Base-by-base conservation (phyloP, 2,797 vertebrate genomes). In the Neostethus bicornis region DNA sequence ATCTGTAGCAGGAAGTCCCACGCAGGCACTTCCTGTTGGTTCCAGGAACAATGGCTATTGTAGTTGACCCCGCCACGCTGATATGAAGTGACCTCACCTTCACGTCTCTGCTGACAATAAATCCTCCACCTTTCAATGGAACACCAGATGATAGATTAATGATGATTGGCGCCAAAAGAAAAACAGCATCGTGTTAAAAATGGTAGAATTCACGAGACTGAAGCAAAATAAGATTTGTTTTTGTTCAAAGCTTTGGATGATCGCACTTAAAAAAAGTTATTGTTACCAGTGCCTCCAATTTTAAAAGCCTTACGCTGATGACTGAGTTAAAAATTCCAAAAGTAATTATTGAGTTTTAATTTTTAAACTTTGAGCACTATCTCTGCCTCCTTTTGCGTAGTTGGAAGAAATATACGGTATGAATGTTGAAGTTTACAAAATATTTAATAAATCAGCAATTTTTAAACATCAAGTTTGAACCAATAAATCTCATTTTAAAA, bases 61-160 rank as follows among this genome's bases (percentile, higher is more conserved):
- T 94, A 72, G 41, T 62, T 32, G 46, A 34, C 32, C 10, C 35
- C 37, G 44, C 57, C 59, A 31, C 65, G 69, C 77, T 77, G 85
- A 89, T 88, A 89, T 1, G 85, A 67, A 53, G 79, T 92, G 90
- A 94, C 90, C 91, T 94, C 91, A 93, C 89, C 92, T 92, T 88
- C 87, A 90, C 58, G 86, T 75, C 70, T 75, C 74, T 55, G 83
- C 73, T 70, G 79, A 85, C 75, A 85, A 90, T 92, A 91, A 92
- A 91, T 91, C 87, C 82, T 86, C 60, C 66, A 89, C 72, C 85
- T 91, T 87, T 85, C 83, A 90, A 87, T 81, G 80, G 83, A 73
- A 5, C 1, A 31, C 63, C 80, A 48, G 80, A 77, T 85, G 90
- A 92, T 71, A 81, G 89, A 92, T 90, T 91, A 86, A 90, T 70